Conservation (phyloP, 2,797 vertebrate species). For the Muscicapa comitata region DNA sequence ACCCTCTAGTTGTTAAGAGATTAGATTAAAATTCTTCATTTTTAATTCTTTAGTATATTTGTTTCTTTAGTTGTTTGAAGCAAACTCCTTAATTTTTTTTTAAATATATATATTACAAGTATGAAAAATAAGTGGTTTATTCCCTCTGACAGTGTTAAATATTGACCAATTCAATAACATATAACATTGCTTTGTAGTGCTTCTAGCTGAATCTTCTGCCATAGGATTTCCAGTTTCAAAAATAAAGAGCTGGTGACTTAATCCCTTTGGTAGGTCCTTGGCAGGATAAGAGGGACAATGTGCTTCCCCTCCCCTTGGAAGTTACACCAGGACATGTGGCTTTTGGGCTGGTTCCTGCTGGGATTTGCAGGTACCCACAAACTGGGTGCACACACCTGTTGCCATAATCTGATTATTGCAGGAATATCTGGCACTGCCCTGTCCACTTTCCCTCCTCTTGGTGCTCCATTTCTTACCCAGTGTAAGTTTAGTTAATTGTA, state of each 20-base stretch:
- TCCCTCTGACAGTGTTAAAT: accelerated
- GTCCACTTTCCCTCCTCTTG: not conserved
- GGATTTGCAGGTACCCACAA: not conserved
- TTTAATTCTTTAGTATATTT: not conserved
- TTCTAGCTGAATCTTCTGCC: not conserved
- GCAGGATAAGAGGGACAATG: accelerated
- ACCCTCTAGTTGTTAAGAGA: not conserved
- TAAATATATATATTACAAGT: accelerated
- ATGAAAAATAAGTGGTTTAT: not conserved
- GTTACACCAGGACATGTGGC: accelerated
- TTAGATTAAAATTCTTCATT: accelerated
- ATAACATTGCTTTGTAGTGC: not conserved
- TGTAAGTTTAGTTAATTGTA: not conserved
- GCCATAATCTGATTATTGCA: not conserved
- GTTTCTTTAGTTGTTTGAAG: not conserved
- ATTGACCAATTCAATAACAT: not conserved
- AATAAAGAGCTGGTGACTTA: not conserved
- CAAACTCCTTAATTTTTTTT: not conserved
- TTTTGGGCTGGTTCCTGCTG: not conserved
- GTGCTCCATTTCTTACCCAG: not conserved
- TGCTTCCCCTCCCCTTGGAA: not conserved
- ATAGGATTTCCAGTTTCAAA: not conserved
- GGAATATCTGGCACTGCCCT: not conserved
- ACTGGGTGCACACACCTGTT: accelerated
- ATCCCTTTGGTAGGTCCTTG: not conserved